Evolutionary conservation across 2,888 invertebrate species (phyloP).

Genomic region (Ormia ochracea): DNA sequence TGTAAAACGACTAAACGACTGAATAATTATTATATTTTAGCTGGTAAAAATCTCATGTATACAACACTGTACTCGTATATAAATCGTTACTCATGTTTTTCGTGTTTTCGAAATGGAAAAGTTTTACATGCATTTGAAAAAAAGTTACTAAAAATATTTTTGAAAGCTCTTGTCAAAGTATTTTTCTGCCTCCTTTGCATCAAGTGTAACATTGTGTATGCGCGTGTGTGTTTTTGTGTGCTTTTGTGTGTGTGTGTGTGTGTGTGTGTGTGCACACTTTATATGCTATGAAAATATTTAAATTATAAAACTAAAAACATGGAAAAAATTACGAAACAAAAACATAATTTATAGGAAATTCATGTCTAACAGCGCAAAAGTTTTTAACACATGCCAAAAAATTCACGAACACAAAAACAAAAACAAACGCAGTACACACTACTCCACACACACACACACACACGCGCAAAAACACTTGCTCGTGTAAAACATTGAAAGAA

Average conservation of each 20-base stretch:
- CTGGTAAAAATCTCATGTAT: too few relatives aligned
- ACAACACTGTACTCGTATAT: too few relatives aligned
- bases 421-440: too few relatives aligned
- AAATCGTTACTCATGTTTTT: not conserved
- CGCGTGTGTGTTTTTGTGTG: too few relatives aligned
- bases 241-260: too few relatives aligned
- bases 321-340: not conserved
- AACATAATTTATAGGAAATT: slow-evolving; percentile 55
- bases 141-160: not conserved
- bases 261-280: not conserved
- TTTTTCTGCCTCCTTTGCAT: not conserved
- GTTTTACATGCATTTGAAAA: not conserved
- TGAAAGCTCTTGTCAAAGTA: not conserved
- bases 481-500: not conserved
- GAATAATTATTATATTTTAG: too few relatives aligned
- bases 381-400: slow-evolving; percentile 58
- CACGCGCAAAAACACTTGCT: not conserved
- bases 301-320: slow-evolving; percentile 18
- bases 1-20: too few relatives aligned
- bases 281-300: slow-evolving; percentile 23
- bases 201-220: too few relatives aligned
- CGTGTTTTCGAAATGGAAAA: not conserved
- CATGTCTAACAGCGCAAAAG: slow-evolving; percentile 48
- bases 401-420: not conserved
- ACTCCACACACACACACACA: not conserved